Conservation (phyloP, 2,888 invertebrate genomes). For the Drosophila cognata region DNA sequence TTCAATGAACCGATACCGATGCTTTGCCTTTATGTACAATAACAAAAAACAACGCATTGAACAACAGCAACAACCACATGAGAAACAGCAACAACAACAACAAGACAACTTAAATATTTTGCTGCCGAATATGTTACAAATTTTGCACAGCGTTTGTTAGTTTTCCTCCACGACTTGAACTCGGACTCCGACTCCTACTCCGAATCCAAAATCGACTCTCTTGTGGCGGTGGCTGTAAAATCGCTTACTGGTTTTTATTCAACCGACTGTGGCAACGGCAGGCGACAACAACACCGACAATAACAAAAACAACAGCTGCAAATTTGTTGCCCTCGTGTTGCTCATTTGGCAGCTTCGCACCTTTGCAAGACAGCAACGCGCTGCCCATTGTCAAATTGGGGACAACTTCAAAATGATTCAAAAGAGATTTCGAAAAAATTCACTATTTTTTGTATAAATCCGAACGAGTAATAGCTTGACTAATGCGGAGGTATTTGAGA, state of each 20-base stretch:
- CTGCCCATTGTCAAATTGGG: conserved; percentile 64
- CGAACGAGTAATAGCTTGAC: conserved; percentile 43
- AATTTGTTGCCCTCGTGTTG: conserved; percentile 80
- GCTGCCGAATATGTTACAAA: conserved; percentile 78
- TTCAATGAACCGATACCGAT: conserved; percentile 70
- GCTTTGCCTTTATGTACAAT: conserved; percentile 74
- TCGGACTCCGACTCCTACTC: conserved; percentile 14
- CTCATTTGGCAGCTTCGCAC: conserved; percentile 79
- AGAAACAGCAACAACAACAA: conserved; percentile 39
- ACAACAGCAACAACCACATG: conserved; percentile 38
- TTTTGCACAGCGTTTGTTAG: conserved; percentile 71
- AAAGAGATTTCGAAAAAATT: conserved; percentile 25
- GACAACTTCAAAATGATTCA: conserved; percentile 51
- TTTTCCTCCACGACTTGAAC: conserved; percentile 56
- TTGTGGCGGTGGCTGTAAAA: conserved; percentile 62
- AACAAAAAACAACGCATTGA: conserved; percentile 57
- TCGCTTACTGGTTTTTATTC: conserved; percentile 81
- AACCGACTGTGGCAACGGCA: conserved; percentile 35
- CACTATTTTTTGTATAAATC: conserved; percentile 1
- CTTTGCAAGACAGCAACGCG: conserved; percentile 51
- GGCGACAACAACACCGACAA: conserved; percentile 24
- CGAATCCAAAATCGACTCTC: conserved; percentile 20
- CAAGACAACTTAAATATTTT: conserved; percentile 70
- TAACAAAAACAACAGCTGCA: conserved; percentile 63
- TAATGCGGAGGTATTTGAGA: conserved; percentile 24